phyloP scores from a whole-genome alignment of 2,888 invertebrate genomes.

The Diogma glabrata region DNA sequence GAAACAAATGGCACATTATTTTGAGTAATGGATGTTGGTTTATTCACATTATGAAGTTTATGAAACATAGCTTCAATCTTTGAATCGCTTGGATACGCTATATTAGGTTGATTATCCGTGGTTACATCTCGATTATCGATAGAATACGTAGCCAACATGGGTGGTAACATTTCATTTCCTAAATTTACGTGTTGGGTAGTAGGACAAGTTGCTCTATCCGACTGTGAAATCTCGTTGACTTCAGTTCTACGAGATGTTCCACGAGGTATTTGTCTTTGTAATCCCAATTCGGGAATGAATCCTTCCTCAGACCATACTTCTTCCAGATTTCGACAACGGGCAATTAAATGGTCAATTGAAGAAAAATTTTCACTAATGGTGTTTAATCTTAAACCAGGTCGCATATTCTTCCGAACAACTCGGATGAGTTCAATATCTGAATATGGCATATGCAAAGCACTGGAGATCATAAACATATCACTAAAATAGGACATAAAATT shows the following conservation, averaged over 20 bases:
- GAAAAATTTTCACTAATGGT: neutral
- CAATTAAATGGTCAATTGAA: neutral
- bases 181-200: too few relatives aligned
- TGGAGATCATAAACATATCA: neutral
- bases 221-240: neutral
- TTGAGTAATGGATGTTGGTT: too few relatives aligned
- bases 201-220: too few relatives aligned
- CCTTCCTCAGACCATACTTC: neutral
- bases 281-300: neutral
- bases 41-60: too few relatives aligned
- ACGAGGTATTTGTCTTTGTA: neutral
- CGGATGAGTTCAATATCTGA: neutral
- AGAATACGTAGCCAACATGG: too few relatives aligned
- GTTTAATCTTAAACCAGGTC: neutral
- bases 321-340: neutral
- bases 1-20: too few relatives aligned
- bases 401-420: neutral
- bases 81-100: too few relatives aligned
- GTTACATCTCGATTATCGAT: neutral
- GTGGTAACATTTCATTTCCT: too few relatives aligned
- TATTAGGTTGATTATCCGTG: too few relatives aligned
- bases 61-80: too few relatives aligned
- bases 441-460: neutral
- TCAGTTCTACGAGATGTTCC: neutral
- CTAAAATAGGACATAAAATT: neutral